A percentile compares a stretch with the other conserved stretches of the same genome.
Conservation (phyloP, 1,140 invertebrate species). For the Meloidogyne floridensis region DNA sequence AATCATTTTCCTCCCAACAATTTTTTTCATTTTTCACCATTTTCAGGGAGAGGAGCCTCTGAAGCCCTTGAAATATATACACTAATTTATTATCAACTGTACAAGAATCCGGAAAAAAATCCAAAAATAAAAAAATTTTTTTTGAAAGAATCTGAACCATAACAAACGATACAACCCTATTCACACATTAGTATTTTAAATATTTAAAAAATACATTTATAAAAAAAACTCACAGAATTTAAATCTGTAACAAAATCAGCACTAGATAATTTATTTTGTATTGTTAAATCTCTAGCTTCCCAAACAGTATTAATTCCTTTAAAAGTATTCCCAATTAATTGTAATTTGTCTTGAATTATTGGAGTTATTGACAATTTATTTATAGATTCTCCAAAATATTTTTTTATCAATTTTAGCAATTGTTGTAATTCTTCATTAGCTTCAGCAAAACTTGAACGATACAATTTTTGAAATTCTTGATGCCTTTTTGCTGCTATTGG, state of each 20-base stretch:
- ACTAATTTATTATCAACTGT: too few relatives aligned
- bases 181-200: too few relatives aligned
- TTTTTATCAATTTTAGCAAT: constrained; percentile 29
- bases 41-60: too few relatives aligned
- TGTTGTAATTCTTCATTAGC: constrained; percentile 32
- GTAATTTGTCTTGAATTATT: constrained; percentile 40
- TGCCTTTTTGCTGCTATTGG: constrained; percentile 33
- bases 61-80: too few relatives aligned
- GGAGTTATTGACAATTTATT: constrained; percentile 31
- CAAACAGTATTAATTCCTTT: constrained; percentile 43
- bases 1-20: too few relatives aligned
- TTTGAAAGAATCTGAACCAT: too few relatives aligned
- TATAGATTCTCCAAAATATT: constrained; percentile 30
- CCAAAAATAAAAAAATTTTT: too few relatives aligned
- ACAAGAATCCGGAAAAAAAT: too few relatives aligned
- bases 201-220: too few relatives aligned
- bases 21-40: too few relatives aligned
- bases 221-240: constrained; percentile 23
- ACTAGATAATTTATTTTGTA: constrained; percentile 19
- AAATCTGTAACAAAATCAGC: constrained; percentile 39
- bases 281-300: constrained; percentile 44
- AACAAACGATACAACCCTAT: too few relatives aligned
- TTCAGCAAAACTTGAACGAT: constrained; percentile 37
- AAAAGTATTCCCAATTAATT: constrained; percentile 37
- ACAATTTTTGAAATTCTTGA: constrained; percentile 40